A percentile compares a stretch with the other conserved stretches of the same genome.
These are phyloP conservation scores for Lycodopsis pacificus DNA, from an alignment of 2,797 vertebrate species.

Conservation along the genomic window DNA sequence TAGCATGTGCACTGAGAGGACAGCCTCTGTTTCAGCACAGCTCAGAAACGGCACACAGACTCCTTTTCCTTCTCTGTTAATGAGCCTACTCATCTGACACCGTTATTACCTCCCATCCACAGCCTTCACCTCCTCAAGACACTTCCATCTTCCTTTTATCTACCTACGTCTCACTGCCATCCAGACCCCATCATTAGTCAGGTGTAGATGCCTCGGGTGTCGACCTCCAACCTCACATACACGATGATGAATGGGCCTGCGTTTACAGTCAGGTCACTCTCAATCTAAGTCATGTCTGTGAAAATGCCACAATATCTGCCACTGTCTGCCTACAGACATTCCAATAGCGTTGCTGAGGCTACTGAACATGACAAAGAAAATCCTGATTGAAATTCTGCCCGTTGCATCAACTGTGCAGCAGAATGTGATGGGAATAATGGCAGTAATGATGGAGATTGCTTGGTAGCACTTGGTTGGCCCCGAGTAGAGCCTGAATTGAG, in stretches of 20 bases:
- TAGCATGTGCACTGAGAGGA: not conserved
- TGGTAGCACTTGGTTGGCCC: not conserved
- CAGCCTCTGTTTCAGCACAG: slow-evolving; percentile 14
- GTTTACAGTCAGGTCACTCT: slow-evolving; percentile 50
- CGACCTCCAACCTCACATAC: slow-evolving; percentile 52
- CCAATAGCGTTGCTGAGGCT: slow-evolving; percentile 4
- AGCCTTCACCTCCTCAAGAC: slow-evolving; percentile 47
- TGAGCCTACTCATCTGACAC: slow-evolving; percentile 28
- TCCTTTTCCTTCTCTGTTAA: slow-evolving; percentile 30
- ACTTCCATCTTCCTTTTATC: slow-evolving; percentile 59
- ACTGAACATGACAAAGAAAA: slow-evolving; percentile 18
- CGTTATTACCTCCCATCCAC: slow-evolving; percentile 50
- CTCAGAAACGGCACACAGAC: slow-evolving; percentile 31
- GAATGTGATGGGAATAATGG: slow-evolving; percentile 46
- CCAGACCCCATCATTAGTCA: slow-evolving; percentile 49
- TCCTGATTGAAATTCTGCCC: slow-evolving; percentile 47
- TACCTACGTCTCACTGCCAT: slow-evolving; percentile 43
- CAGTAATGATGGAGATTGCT: slow-evolving; percentile 32
- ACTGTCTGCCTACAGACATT: slow-evolving; percentile 26
- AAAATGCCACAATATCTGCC: slow-evolving; percentile 47
- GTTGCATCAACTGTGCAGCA: slow-evolving; percentile 20
- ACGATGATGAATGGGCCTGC: slow-evolving; percentile 52
- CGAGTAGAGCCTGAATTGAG: not conserved
- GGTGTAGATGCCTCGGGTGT: slow-evolving; percentile 34
- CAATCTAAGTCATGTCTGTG: slow-evolving; percentile 46